Evolutionary conservation across 1,140 invertebrate species (phyloP).

Genomic region (Mamestra configurata): DNA sequence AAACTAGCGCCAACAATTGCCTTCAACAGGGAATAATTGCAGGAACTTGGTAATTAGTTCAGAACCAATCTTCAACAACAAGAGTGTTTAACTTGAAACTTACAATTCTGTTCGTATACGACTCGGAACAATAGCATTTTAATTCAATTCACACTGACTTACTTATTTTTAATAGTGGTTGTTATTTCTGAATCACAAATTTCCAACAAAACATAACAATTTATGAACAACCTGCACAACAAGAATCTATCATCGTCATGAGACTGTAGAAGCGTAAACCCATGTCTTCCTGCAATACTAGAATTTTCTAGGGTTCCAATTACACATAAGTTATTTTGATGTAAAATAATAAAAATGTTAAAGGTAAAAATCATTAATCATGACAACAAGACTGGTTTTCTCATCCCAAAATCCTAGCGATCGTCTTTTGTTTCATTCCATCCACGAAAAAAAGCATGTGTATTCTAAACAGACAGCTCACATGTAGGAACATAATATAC

Average conservation of each 20-base stretch:
- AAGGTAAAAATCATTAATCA: too few species aligned
- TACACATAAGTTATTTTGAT: too few species aligned
- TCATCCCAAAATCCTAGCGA: neutral
- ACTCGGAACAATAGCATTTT: slow-evolving; percentile 14
- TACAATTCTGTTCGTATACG: slow-evolving; percentile 2
- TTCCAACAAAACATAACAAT: neutral
- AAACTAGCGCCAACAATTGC: neutral
- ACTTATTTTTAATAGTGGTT: neutral
- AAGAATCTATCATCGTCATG: neutral
- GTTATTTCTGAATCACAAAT: neutral
- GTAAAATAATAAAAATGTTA: too few species aligned
- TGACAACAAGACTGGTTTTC: too few species aligned
- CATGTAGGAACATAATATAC: slow-evolving; percentile 12
- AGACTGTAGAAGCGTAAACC: neutral
- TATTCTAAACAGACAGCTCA: neutral
- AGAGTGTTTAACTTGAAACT: slow-evolving; percentile 25
- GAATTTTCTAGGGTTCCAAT: too few species aligned
- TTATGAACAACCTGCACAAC: neutral
- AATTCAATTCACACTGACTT: neutral
- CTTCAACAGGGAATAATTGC: slow-evolving; percentile 8
- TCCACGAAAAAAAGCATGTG: neutral
- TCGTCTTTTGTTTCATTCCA: neutral
- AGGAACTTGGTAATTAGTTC: slow-evolving; percentile 13
- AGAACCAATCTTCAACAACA: slow-evolving; percentile 6
- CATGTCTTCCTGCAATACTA: too few species aligned